These are phyloP conservation scores for Buteo buteo DNA, from an alignment of 2,113 vertebrate species.

Conservation along the genomic window DNA sequence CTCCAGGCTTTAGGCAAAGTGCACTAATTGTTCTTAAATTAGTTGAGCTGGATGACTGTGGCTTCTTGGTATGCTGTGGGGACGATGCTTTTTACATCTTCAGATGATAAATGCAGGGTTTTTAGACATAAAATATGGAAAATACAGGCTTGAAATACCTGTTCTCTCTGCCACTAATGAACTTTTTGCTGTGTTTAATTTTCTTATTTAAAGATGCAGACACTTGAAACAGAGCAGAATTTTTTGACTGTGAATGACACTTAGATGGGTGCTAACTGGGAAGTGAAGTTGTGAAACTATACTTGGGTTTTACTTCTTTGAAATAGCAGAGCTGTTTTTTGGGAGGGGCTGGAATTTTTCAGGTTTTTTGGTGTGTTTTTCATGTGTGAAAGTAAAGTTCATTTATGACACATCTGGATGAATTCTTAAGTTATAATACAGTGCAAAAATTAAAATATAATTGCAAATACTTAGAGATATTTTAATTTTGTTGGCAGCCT, in stretches of 20 bases:
- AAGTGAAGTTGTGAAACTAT: neutral
- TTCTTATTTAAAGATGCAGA: neutral
- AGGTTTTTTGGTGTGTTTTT: neutral
- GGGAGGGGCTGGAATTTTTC: neutral
- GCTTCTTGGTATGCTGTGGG: neutral
- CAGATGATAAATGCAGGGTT: neutral
- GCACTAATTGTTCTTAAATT: neutral
- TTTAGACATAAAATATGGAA: neutral
- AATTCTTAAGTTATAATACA: conserved; percentile 8
- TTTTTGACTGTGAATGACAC: neutral
- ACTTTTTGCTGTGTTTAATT: neutral
- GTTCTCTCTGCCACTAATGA: neutral
- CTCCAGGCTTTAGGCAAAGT: neutral
- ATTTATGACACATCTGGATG: neutral
- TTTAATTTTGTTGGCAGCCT: neutral
- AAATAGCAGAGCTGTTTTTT: neutral
- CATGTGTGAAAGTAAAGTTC: neutral
- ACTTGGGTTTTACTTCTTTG: neutral
- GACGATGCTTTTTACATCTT: neutral
- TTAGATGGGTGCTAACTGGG: neutral
- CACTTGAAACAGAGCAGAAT: neutral
- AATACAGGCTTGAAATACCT: neutral
- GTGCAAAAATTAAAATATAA: conserved; percentile 13
- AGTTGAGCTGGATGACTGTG: neutral
- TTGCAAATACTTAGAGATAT: neutral